phyloP scores from a whole-genome alignment of 2,888 invertebrate species.

The Drosophila sordidula region DNA sequence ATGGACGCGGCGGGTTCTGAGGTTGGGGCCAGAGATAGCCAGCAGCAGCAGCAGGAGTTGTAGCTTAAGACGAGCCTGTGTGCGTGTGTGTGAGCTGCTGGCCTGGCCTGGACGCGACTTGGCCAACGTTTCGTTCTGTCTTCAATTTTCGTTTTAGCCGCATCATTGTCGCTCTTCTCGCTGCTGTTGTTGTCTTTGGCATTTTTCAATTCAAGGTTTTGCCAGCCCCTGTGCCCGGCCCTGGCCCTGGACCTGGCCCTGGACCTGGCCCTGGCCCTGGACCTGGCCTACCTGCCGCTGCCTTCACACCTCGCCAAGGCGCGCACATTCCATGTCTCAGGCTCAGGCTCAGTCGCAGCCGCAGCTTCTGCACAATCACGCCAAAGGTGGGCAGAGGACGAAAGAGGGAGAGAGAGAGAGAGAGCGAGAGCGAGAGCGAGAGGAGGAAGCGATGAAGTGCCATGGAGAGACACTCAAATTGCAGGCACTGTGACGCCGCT shows the following conservation, averaged over 20 bases:
- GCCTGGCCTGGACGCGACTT: constrained; percentile 8
- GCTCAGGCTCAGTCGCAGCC: constrained; percentile 3
- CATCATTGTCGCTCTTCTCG: constrained; percentile 65
- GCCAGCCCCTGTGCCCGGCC: constrained; percentile 2
- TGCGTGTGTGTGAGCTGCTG: not conserved
- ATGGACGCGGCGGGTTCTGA: not conserved
- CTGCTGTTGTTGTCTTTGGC: constrained; percentile 42
- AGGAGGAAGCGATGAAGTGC: not conserved
- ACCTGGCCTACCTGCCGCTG: constrained; percentile 22
- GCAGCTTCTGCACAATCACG: constrained; percentile 46
- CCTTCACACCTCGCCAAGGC: constrained; percentile 64
- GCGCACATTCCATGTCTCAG: constrained; percentile 17
- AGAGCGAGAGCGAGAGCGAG: not conserved
- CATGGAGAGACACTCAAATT: constrained; percentile 23
- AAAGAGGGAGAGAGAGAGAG: not conserved
- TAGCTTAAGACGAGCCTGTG: constrained; percentile 8
- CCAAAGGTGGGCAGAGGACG: not conserved
- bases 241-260: not conserved
- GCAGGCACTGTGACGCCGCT: constrained; percentile 27
- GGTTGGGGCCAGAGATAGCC: not conserved
- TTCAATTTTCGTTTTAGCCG: constrained; percentile 60
- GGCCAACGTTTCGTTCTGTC: constrained; percentile 19
- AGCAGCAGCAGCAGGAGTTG: constrained; percentile 4
- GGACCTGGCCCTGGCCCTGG: too few species aligned
- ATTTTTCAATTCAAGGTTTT: constrained; percentile 75